Evolutionary conservation across 2,888 invertebrate species (phyloP).

Genomic region (Agrotis clavis): DNA sequence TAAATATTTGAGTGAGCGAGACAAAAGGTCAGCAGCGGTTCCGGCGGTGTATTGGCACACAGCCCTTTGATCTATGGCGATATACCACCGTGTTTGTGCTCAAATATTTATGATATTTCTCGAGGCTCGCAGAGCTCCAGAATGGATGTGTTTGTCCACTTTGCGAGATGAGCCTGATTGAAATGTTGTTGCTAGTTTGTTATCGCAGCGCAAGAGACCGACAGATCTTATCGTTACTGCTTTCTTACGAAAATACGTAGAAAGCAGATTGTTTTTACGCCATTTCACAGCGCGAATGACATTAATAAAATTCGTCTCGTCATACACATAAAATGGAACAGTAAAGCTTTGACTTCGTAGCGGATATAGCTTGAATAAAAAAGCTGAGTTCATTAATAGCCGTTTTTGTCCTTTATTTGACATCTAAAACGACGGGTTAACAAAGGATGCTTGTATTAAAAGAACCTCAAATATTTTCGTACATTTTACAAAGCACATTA

Average conservation of each 20-base stretch:
- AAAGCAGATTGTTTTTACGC: slow-evolving; percentile 3
- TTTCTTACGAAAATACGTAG: slow-evolving; percentile 30
- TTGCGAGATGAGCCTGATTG: slow-evolving; percentile 58
- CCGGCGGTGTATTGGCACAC: slow-evolving; percentile 51
- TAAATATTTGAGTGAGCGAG: slow-evolving; percentile 53
- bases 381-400: too few relatives aligned
- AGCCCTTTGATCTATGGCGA: slow-evolving; percentile 57
- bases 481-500: not conserved
- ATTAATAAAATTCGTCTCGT: slow-evolving; percentile 10
- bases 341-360: not conserved
- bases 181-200: slow-evolving; percentile 58
- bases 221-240: slow-evolving; percentile 18
- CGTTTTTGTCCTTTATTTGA: slow-evolving; percentile 1
- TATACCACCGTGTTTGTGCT: slow-evolving; percentile 57
- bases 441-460: not conserved
- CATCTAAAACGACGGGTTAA: not conserved
- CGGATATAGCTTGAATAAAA: not conserved
- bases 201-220: slow-evolving; percentile 34
- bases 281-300: not conserved
- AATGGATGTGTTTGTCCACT: slow-evolving; percentile 61
- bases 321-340: slow-evolving; percentile 3
- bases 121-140: slow-evolving; percentile 32
- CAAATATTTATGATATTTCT: slow-evolving; percentile 64
- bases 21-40: slow-evolving; percentile 53
- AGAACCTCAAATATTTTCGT: slow-evolving; percentile 2